A percentile compares a stretch with the other conserved stretches of the same genome.
Evolutionary conservation across 2,797 vertebrate genomes (phyloP).

Genomic region (Coendou prehensilis): DNA sequence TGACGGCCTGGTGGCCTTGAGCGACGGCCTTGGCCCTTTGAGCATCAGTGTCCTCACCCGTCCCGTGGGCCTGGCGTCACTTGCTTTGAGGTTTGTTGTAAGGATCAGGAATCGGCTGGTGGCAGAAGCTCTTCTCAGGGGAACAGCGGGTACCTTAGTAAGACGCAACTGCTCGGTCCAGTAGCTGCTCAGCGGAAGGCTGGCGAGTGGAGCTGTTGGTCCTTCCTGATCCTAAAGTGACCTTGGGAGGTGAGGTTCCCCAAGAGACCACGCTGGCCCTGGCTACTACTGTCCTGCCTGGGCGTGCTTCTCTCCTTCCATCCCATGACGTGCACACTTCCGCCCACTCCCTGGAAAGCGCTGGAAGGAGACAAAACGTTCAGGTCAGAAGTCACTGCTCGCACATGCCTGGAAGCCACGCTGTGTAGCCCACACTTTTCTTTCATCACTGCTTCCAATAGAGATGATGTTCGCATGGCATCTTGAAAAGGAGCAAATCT

Average conservation of each 20-base stretch:
- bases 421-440: rapidly evolving
- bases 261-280: rapidly evolving
- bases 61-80: background rate
- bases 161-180: too few species aligned
- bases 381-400: background rate
- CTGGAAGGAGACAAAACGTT: background rate
- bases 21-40: background rate
- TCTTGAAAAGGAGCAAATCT: background rate
- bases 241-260: background rate
- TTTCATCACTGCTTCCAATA: background rate
- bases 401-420: rapidly evolving
- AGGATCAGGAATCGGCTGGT: background rate
- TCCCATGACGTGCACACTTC: rapidly evolving
- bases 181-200: too few species aligned
- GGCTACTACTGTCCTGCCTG: background rate
- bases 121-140: background rate
- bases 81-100: too few species aligned
- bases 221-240: too few species aligned
- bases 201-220: rapidly evolving
- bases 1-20: background rate
- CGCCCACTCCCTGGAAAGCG: background rate
- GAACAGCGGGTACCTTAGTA: too few species aligned
- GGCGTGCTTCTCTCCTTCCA: rapidly evolving
- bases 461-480: background rate
- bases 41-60: background rate